Evolutionary conservation across 2,113 vertebrate genomes (phyloP).

Genomic region (Mystacornis crossleyi): DNA sequence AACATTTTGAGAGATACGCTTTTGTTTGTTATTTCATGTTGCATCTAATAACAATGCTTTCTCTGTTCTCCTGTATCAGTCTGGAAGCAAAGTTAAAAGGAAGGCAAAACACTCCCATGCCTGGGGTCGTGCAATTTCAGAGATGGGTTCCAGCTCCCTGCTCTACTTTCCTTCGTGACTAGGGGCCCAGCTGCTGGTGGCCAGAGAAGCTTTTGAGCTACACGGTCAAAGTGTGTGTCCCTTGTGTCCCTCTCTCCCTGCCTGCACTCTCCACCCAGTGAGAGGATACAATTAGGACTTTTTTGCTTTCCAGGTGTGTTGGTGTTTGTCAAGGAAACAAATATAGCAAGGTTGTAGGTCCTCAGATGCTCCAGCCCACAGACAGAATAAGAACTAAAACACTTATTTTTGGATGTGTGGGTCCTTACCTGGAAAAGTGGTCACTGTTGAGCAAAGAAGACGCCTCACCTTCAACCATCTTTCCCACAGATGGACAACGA

Average conservation of each 20-base stretch:
- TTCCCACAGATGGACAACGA: neutral
- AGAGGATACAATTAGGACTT: neutral
- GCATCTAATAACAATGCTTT: neutral
- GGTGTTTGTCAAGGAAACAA: neutral
- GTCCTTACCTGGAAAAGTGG: neutral
- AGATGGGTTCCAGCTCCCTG: neutral
- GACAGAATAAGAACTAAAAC: neutral
- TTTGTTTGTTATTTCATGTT: slow-evolving; percentile 48
- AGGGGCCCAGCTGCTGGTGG: neutral
- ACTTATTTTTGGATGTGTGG: neutral
- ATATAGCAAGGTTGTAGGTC: neutral
- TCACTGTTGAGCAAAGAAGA: neutral
- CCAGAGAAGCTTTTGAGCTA: neutral
- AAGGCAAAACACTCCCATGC: neutral
- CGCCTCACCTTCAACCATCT: neutral
- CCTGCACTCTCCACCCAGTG: neutral
- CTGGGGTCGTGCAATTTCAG: neutral
- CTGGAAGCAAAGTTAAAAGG: neutral
- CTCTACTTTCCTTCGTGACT: neutral
- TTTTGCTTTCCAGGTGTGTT: neutral
- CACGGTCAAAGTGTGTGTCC: neutral
- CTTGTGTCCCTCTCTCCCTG: neutral
- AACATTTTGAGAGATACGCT: neutral
- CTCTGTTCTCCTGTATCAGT: neutral
- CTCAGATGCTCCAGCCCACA: neutral